A percentile compares a stretch with the other conserved stretches of the same genome.
phyloP scores from a whole-genome alignment of 2,888 invertebrate genomes.

The Flabesymbios commensalis region DNA sequence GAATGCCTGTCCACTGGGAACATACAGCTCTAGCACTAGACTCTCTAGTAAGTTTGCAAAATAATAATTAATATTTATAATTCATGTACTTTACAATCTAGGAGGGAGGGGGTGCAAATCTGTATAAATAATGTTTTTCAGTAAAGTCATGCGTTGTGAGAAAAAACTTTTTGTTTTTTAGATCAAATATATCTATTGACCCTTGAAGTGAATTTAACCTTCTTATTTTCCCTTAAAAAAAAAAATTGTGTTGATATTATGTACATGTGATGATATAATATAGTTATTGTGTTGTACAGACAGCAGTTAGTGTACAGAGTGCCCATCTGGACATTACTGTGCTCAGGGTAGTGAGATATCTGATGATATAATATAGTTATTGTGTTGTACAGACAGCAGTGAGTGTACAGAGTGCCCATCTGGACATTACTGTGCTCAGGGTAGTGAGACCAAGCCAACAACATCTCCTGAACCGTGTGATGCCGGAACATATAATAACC shows the following conservation, averaged over 20 bases:
- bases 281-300: conserved; percentile 29
- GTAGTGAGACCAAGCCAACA: conserved; percentile 43
- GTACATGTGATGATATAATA: background rate
- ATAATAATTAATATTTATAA: background rate
- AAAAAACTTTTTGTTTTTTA: too few species aligned
- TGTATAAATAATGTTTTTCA: too few species aligned
- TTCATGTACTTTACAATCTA: too few species aligned
- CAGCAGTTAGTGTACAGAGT: conserved; percentile 45
- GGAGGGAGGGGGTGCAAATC: too few species aligned
- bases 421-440: conserved; percentile 54
- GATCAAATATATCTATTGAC: too few species aligned
- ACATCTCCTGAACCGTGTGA: conserved; percentile 48
- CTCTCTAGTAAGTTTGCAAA: conserved; percentile 43
- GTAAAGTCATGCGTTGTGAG: too few species aligned
- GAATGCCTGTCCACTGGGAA: conserved; percentile 55
- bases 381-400: conserved; percentile 36
- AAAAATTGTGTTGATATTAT: too few species aligned
- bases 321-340: conserved; percentile 54
- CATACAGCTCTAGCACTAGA: conserved; percentile 45
- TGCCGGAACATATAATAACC: conserved; percentile 53
- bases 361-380: background rate
- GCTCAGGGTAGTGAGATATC: conserved; percentile 43
- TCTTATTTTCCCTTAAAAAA: too few species aligned
- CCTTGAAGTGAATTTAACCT: too few species aligned
- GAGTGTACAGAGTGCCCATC: conserved; percentile 50